Base-by-base conservation (phyloP, 2,113 vertebrate genomes). In the Falcunculus frontatus region DNA sequence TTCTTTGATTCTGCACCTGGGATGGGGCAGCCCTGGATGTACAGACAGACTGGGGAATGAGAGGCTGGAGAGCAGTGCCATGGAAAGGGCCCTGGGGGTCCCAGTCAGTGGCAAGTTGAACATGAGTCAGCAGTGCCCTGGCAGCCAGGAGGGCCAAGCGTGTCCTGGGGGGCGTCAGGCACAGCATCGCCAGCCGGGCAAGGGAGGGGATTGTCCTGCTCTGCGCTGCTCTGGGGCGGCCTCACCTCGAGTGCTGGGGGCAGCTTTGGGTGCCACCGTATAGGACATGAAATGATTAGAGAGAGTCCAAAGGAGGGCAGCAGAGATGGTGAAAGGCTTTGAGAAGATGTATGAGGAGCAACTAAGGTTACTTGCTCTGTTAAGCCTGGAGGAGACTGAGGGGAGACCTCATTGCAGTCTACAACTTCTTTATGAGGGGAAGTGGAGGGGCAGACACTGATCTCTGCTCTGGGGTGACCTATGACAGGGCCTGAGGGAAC, bases 251-350 rank as follows among this genome's bases (percentile, higher is more conserved):
- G 67, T 16, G 56, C 56, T 72, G 67, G 47, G 18, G 8, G 2
- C 33, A 37, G 4, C 1, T 72, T 3, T 26, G 80, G 33, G 33
- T 32, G 56, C 16, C 14, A 18, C 17, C 37, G 0, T 6, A 1
- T 35, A 32, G 15, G 6, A 4, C 33, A 57, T 15, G 15, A 57
- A 57, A 57, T 22, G 13, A 16, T 8, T 10, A 4, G 33, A 53
- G 11, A 53, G 4, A 2, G 4, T 22, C 22, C 47, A 63, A 33
- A 84, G 6, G 3, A 73, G 11, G 18, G 4, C 5, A 21, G 11
- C 2, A 37, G 1, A 22, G 33, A 16, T 27, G 16, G 10, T 7
- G 39, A 37, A 73, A 6, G 6, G 14, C 9, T 11, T 55, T 37
- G 17, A 8, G 21, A 63, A 84, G 59, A 13, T 3, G 1, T 10